Conservation (phyloP, 2,888 invertebrate species). For the Capitulum mitella region DNA sequence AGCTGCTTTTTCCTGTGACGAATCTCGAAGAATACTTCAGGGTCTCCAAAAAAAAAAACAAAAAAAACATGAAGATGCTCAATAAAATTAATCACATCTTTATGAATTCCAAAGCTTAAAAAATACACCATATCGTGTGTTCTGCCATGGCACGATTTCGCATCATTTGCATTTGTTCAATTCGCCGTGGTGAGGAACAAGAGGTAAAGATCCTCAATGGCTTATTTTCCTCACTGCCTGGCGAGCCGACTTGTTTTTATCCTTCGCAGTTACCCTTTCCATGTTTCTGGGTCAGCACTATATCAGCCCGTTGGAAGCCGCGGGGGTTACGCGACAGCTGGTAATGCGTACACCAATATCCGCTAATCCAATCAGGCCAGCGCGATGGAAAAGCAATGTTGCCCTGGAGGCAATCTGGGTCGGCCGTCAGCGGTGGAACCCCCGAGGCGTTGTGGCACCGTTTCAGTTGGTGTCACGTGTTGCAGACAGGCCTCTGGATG, state of each 20-base stretch:
- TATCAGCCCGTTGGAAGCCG: background rate
- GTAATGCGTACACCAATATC: slow-evolving; percentile 9
- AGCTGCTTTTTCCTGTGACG: no score
- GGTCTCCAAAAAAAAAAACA: no score
- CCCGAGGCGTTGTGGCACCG: background rate
- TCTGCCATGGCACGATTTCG: no score
- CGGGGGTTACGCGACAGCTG: background rate
- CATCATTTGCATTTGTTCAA: no score
- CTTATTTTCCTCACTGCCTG: no score
- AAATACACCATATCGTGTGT: no score
- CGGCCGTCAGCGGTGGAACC: background rate
- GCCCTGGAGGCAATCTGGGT: slow-evolving; percentile 17
- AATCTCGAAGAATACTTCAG: no score
- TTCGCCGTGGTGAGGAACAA: no score
- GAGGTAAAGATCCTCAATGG: no score
- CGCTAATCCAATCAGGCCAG: slow-evolving; percentile 22
- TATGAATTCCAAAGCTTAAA: no score
- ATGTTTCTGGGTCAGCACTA: background rate
- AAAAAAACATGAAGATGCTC: no score
- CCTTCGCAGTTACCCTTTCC: background rate
- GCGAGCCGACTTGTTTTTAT: background rate
- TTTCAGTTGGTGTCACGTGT: background rate
- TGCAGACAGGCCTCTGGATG: background rate
- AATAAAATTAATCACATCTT: no score
- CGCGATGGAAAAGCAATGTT: slow-evolving; percentile 22